These are phyloP conservation scores for Lasioglossum vierecki DNA, from an alignment of 2,888 invertebrate genomes.

Conservation along the genomic window DNA sequence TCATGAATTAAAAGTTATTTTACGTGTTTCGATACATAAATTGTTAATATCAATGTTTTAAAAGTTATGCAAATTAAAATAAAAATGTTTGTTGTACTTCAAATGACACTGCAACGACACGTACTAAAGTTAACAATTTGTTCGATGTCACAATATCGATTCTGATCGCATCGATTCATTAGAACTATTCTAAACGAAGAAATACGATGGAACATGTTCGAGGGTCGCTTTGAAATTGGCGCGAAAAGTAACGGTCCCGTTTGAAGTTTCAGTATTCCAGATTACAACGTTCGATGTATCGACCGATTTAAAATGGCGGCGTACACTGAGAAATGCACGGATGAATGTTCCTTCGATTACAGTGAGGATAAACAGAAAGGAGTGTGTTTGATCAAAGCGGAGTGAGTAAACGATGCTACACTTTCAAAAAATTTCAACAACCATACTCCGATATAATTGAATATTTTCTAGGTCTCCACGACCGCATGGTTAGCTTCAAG, in stretches of 20 bases:
- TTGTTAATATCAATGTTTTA: no score
- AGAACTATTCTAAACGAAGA: background rate
- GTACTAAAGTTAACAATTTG: no score
- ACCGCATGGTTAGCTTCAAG: constrained; percentile 19
- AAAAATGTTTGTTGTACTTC: no score
- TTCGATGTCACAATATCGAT: background rate
- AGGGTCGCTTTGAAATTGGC: background rate
- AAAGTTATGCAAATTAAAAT: no score
- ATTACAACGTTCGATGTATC: constrained; percentile 8
- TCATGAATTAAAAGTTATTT: no score
- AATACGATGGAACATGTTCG: background rate
- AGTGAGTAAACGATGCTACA: constrained; percentile 80
- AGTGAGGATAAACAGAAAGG: constrained; percentile 80
- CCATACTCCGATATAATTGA: background rate
- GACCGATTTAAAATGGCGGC: constrained; percentile 71
- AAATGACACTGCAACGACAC: no score
- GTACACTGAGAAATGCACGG: constrained; percentile 64
- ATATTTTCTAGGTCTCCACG: constrained; percentile 33
- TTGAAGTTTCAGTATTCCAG: background rate
- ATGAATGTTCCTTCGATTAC: constrained; percentile 71
- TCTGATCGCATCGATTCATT: background rate
- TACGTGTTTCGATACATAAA: no score
- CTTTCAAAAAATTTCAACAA: background rate
- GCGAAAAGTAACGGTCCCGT: background rate
- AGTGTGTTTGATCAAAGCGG: constrained; percentile 84